These are phyloP conservation scores for Bradysia coprophila DNA, from an alignment of 1,140 invertebrate genomes.

Conservation along the genomic window DNA sequence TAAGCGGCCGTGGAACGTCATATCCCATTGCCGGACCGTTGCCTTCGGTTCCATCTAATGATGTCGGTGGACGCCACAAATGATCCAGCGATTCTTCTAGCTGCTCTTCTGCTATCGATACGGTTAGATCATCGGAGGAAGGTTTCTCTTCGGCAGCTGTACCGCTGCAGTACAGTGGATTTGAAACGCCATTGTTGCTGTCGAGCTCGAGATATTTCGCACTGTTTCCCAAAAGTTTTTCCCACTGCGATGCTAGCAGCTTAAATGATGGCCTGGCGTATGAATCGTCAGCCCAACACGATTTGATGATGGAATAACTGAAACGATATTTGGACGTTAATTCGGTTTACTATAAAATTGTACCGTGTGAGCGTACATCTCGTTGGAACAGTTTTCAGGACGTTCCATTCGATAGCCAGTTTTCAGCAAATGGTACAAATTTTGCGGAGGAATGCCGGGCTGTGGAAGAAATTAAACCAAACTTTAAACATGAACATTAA, in stretches of 20 bases:
- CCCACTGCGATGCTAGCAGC: slow-evolving; percentile 40
- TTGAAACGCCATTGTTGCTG: slow-evolving; percentile 13
- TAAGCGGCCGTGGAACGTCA: slow-evolving; percentile 17
- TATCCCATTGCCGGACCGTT: slow-evolving; percentile 14
- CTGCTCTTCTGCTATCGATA: slow-evolving; percentile 3
- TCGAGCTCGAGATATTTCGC: slow-evolving; percentile 44
- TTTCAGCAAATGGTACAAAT: slow-evolving; percentile 55
- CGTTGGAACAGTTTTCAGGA: slow-evolving; percentile 62
- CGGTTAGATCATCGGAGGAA: background rate
- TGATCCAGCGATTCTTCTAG: slow-evolving; percentile 17
- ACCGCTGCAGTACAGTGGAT: slow-evolving; percentile 17
- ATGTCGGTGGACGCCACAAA: slow-evolving; percentile 15
- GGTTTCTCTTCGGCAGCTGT: background rate
- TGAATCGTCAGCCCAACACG: slow-evolving; percentile 61
- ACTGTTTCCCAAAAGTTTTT: slow-evolving; percentile 47
- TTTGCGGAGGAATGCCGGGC: slow-evolving; percentile 60
- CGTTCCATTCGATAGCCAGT: slow-evolving; percentile 65
- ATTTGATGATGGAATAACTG: slow-evolving; percentile 58
- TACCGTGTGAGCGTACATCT: slow-evolving; percentile 48
- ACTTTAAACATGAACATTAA: no score
- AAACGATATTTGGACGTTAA: slow-evolving; percentile 1
- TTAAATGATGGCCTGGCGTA: slow-evolving; percentile 57
- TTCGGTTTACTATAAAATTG: background rate
- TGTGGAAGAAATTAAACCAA: no score
- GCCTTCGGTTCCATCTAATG: background rate